Evolutionary conservation across 1,140 invertebrate genomes (phyloP).

Genomic region (Wasmannia auropunctata): DNA sequence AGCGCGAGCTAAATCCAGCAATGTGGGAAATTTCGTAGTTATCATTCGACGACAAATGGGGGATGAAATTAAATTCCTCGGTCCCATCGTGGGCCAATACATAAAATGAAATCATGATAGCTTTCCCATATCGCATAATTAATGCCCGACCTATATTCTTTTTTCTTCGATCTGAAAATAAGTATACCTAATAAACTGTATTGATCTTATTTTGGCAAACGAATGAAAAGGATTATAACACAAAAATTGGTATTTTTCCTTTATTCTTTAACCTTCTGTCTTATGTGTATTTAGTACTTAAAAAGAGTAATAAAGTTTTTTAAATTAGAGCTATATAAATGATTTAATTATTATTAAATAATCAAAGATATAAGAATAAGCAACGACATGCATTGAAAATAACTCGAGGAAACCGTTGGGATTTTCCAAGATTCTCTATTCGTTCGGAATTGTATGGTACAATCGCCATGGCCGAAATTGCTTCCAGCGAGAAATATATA

Average conservation of each 20-base stretch:
- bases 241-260: too few species aligned
- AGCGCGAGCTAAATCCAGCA: not conserved
- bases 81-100: not conserved
- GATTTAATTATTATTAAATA: not conserved
- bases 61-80: constrained; percentile 44
- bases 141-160: not conserved
- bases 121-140: constrained; percentile 25
- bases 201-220: not conserved
- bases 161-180: not conserved
- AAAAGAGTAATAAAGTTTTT: not conserved
- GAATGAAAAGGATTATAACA: not conserved
- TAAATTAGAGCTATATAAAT: not conserved
- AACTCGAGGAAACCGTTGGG: not conserved
- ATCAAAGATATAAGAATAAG: constrained; percentile 26
- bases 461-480: constrained; percentile 60
- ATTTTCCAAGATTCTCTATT: constrained; percentile 27
- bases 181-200: not conserved
- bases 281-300: too few species aligned
- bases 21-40: constrained; percentile 29
- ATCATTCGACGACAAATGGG: constrained; percentile 36
- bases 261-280: not conserved
- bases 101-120: not conserved
- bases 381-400: constrained; percentile 22
- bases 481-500: constrained; percentile 51
- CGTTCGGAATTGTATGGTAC: constrained; percentile 52